Percentiles rank a stretch among this genome's conserved stretches.
Conservation (phyloP, 2,113 vertebrate species). For the Climacteris rufus region DNA sequence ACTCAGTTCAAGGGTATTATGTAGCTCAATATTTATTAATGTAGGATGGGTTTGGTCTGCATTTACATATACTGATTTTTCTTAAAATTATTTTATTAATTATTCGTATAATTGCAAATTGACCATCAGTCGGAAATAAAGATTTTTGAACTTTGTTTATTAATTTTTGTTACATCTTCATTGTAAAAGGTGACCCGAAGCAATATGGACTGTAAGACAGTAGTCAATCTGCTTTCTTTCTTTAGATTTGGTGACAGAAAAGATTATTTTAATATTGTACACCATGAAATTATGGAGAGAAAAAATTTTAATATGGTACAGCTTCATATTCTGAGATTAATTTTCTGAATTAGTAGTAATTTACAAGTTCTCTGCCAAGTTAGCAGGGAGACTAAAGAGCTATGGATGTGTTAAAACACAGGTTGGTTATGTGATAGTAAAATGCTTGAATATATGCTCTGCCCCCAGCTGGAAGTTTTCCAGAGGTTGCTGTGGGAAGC, state of each 20-base stretch:
- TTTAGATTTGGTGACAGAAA: background rate
- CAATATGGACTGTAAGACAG: background rate
- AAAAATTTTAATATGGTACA: background rate
- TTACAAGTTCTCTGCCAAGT: background rate
- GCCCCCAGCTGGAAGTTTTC: background rate
- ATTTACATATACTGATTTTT: background rate
- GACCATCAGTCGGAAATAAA: background rate
- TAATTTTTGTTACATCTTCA: background rate
- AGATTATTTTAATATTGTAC: background rate
- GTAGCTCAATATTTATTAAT: conserved; percentile 13
- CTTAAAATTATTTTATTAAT: background rate
- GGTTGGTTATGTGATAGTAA: background rate
- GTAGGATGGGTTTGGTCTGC: background rate
- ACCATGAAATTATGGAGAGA: background rate
- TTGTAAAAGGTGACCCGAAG: background rate
- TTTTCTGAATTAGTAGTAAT: background rate
- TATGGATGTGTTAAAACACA: background rate
- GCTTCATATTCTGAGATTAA: background rate
- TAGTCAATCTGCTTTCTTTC: background rate
- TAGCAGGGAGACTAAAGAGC: background rate
- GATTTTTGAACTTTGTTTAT: background rate
- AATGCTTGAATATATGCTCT: background rate
- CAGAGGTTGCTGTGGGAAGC: background rate
- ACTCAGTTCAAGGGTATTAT: background rate
- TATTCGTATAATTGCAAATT: background rate